Evolutionary conservation across 2,888 invertebrate species (phyloP).

Genomic region (Pemphredon lugubris): DNA sequence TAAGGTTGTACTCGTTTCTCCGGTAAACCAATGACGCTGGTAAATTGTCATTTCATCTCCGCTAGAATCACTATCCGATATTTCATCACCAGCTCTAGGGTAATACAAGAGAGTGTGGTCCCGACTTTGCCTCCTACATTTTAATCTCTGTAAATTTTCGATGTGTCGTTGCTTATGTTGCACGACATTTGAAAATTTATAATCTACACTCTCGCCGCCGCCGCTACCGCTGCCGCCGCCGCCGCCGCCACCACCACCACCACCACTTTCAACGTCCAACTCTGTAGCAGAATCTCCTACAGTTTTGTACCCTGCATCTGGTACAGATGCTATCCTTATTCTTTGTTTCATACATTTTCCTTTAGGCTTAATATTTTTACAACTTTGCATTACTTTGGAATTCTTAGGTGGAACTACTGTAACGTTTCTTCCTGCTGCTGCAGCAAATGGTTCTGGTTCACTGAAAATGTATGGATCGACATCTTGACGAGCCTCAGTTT

Average conservation of each 20-base stretch:
- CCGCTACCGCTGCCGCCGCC: conserved; percentile 29
- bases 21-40: conserved; percentile 81
- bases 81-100: conserved; percentile 79
- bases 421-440: conserved; percentile 69
- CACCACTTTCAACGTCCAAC: conserved; percentile 36
- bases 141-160: conserved; percentile 66
- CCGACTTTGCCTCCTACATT: conserved; percentile 69
- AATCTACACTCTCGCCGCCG: conserved; percentile 57
- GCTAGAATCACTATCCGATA: conserved; percentile 81
- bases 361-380: conserved; percentile 70
- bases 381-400: conserved; percentile 69
- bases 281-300: conserved; percentile 43
- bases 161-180: conserved; percentile 65
- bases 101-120: conserved; percentile 79
- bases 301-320: conserved; percentile 54
- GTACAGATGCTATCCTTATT: conserved; percentile 63
- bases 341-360: conserved; percentile 75
- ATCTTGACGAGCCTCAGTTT: conserved; percentile 78
- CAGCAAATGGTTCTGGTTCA: conserved; percentile 78
- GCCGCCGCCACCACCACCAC: conserved; percentile 33
- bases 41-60: conserved; percentile 78
- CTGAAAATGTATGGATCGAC: conserved; percentile 82
- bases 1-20: conserved; percentile 68
- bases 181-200: conserved; percentile 62
- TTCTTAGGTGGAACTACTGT: conserved; percentile 71